Conservation (phyloP, 2,797 vertebrate genomes). For the Lepilemur ruficaudatus region DNA sequence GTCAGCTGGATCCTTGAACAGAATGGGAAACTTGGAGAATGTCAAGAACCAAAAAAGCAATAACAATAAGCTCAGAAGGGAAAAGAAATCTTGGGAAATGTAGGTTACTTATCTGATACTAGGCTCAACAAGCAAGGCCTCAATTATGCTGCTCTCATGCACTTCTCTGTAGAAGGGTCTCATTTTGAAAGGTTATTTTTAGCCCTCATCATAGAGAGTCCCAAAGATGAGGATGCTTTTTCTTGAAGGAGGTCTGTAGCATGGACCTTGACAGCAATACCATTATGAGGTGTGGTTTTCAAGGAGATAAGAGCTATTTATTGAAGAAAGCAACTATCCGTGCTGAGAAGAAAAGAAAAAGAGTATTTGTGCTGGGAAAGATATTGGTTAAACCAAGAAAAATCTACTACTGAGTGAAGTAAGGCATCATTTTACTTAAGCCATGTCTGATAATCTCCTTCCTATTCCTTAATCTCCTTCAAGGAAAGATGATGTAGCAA, state of each 20-base stretch:
- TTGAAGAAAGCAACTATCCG: not conserved
- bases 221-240: not conserved
- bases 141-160: not conserved
- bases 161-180: not conserved
- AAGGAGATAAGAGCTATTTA: not conserved
- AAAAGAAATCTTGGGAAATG: not conserved
- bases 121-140: not conserved
- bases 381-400: slow-evolving; percentile 19
- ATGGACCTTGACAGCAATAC: not conserved
- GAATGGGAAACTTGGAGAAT: not conserved
- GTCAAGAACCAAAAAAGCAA: not conserved
- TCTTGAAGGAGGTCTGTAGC: not conserved
- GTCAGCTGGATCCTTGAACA: not conserved
- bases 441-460: slow-evolving; percentile 23
- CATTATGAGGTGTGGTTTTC: not conserved
- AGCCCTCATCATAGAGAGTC: not conserved
- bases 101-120: not conserved
- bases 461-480: not conserved
- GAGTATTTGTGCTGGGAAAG: not conserved
- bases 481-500: not conserved
- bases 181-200: not conserved
- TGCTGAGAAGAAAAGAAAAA: not conserved
- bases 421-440: not conserved
- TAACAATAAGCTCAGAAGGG: not conserved
- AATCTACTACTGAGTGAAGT: not conserved